Percentiles rank a stretch among this genome's conserved stretches.
phyloP scores from a whole-genome alignment of 2,888 invertebrate genomes.

The Flabesymbios commensalis region DNA sequence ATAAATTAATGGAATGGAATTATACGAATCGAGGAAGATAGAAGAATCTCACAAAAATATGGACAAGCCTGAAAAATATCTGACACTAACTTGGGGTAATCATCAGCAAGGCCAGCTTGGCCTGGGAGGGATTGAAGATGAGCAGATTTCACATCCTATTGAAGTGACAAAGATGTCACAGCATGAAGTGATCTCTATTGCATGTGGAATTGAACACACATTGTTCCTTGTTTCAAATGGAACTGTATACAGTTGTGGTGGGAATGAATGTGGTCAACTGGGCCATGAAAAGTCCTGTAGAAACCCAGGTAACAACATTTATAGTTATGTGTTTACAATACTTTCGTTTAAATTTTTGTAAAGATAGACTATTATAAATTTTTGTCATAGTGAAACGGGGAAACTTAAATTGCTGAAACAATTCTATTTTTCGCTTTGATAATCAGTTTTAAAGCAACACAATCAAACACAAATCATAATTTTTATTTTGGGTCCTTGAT shows the following conservation, averaged over 20 bases:
- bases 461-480: too few species aligned
- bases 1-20: too few species aligned
- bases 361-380: too few species aligned
- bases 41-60: too few species aligned
- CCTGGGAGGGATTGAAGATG: conserved; percentile 76
- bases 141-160: conserved; percentile 66
- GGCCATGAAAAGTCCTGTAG: conserved; percentile 68
- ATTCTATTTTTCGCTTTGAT: too few species aligned
- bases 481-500: too few species aligned
- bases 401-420: too few species aligned
- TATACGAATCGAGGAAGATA: too few species aligned
- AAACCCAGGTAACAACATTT: conserved; percentile 15
- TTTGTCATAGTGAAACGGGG: too few species aligned
- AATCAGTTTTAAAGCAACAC: conserved; percentile 1
- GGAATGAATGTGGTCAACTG: conserved; percentile 89
- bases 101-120: conserved; percentile 79
- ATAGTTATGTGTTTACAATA: neutral
- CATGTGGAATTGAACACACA: conserved; percentile 83
- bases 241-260: conserved; percentile 86
- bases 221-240: conserved; percentile 78
- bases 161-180: conserved; percentile 52
- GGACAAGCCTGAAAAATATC: too few species aligned
- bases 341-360: neutral
- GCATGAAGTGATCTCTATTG: conserved; percentile 58
- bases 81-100: too few species aligned